Conservation (phyloP, 2,888 invertebrate species). For the Dendrolimus pini region DNA sequence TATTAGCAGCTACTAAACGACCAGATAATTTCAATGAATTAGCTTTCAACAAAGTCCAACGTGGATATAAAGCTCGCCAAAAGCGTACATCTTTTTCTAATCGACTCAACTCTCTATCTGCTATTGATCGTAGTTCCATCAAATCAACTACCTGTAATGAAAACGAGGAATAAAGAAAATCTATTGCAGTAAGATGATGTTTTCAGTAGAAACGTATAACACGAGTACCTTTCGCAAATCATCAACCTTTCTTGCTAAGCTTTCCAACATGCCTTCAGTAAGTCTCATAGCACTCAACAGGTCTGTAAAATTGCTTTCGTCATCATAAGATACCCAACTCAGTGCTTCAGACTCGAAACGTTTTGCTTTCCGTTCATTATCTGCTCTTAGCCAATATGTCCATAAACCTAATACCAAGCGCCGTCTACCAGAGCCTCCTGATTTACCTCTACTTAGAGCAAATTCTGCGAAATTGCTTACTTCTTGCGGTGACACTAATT, state of each 20-base stretch:
- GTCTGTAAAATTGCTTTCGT: slow-evolving; percentile 35
- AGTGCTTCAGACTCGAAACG: slow-evolving; percentile 59
- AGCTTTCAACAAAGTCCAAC: slow-evolving; percentile 55
- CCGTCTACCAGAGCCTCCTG: slow-evolving; percentile 37
- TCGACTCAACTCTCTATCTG: slow-evolving; percentile 48
- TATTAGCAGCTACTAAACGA: slow-evolving; percentile 30
- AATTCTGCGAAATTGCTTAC: slow-evolving; percentile 58
- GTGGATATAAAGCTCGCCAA: slow-evolving; percentile 43
- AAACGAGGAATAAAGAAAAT: background rate
- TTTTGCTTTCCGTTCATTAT: slow-evolving; percentile 47
- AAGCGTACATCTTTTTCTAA: slow-evolving; percentile 48
- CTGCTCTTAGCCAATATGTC: slow-evolving; percentile 60
- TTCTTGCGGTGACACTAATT: slow-evolving; percentile 60
- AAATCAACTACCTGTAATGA: slow-evolving; percentile 54
- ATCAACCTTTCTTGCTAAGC: slow-evolving; percentile 61
- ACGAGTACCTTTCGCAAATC: slow-evolving; percentile 52
- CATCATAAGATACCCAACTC: slow-evolving; percentile 39
- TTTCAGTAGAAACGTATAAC: too few relatives aligned
- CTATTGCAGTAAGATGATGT: too few relatives aligned
- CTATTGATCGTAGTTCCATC: slow-evolving; percentile 62
- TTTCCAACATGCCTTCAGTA: slow-evolving; percentile 64
- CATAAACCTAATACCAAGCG: slow-evolving; percentile 53
- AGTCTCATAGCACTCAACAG: slow-evolving; percentile 53
- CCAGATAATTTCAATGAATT: slow-evolving; percentile 46
- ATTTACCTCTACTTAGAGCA: slow-evolving; percentile 34